phyloP scores from a whole-genome alignment of 2,113 vertebrate species.

The Thunnus maccoyii region DNA sequence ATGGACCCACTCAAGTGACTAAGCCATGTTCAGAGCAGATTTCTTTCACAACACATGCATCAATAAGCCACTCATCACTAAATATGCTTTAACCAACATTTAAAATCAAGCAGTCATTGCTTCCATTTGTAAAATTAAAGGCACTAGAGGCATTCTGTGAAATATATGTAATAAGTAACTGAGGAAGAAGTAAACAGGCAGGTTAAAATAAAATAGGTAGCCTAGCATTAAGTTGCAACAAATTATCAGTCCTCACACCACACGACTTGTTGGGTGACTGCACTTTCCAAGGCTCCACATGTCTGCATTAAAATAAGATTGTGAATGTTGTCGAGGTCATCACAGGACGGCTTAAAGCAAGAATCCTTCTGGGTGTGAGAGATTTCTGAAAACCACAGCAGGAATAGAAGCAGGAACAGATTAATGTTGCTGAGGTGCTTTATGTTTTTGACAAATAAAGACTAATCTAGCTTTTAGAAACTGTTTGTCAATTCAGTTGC shows the following conservation, averaged over 20 bases:
- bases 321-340: conserved; percentile 33
- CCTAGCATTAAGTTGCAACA: background rate
- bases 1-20: background rate
- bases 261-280: background rate
- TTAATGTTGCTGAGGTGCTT: conserved; percentile 21
- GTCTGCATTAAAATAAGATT: conserved; percentile 37
- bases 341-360: conserved; percentile 14
- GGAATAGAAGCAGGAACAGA: background rate
- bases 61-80: background rate
- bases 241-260: conserved; percentile 29
- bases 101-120: background rate
- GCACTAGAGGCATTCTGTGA: background rate
- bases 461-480: conserved; percentile 1
- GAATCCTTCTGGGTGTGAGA: conserved; percentile 14
- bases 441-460: conserved; percentile 19
- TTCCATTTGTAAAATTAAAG: background rate
- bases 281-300: conserved; percentile 14
- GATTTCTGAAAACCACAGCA: conserved; percentile 29
- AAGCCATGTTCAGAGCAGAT: background rate
- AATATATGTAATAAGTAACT: conserved; percentile 9
- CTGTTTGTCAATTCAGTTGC: background rate
- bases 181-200: background rate
- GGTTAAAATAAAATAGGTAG: background rate
- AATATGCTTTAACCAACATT: background rate
- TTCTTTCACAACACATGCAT: background rate